Evolutionary conservation across 2,888 invertebrate genomes (phyloP), one percentile per base, ranked within the genome.

Genomic region (Microctonus brassicae): DNA sequence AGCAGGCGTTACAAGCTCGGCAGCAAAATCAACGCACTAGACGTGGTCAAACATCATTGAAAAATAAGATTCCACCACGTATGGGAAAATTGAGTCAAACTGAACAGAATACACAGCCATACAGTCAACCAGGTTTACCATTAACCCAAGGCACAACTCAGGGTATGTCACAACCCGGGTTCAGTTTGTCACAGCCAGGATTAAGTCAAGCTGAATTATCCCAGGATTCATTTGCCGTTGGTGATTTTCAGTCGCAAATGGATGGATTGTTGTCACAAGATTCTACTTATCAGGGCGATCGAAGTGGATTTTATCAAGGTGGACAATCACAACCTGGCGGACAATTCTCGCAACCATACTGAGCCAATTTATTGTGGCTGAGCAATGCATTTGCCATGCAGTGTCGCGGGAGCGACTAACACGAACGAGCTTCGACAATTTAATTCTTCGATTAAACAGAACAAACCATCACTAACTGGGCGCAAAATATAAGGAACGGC

Each of bases 201-300:
- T 87, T 93, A 17, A 92, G 92, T 53, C 94, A 91, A 82, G 91
- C 92, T 4, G 93, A 93, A 67, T 85, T 93, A 60, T 92, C 92
- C 13, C 95, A 95, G 83, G 96, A 96, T 88, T 94, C 94, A 73
- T 93, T 94, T 86, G 92, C 94, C 88, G 92, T 93, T 66, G 91
- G 91, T 42, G 96, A 96, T 88, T 94, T 94, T 88, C 95, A 95
- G 84, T 97, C 97, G 65, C 97, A 98, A 90, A 95, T 97, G 90
- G 98, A 98, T 88, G 97, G 96, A 69, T 91, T 98, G 83, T 90
- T 98, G 82, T 98, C 97, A 63, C 98, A 98, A 90, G 97, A 96
- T 88, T 95, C 95, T 58, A 93, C 93, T 78, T 95, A 94, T 89
- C 94, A 95, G 88, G 94, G 90, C 74, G 90, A 90, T 79, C 87